Evolutionary conservation across 2,888 invertebrate species (phyloP).

Genomic region (Neoascia interrupta): DNA sequence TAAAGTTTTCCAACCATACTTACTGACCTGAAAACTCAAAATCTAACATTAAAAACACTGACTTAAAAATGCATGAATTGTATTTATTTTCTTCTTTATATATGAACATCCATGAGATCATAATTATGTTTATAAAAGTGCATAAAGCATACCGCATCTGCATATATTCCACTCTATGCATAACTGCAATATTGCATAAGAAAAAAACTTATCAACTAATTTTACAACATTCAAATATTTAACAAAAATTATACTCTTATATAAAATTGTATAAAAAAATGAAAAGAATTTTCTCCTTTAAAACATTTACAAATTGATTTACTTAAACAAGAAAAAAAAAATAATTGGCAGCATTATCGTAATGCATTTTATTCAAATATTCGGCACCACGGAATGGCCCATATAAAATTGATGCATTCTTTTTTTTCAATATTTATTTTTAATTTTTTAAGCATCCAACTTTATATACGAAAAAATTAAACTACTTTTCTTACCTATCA

Average conservation of each 20-base stretch:
- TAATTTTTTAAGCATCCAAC: slow-evolving; percentile 27
- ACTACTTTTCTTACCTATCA: slow-evolving; percentile 56
- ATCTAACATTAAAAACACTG: no score
- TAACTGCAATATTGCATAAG: slow-evolving; percentile 41
- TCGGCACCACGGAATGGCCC: slow-evolving; percentile 31
- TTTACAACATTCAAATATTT: slow-evolving; percentile 69
- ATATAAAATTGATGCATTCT: slow-evolving; percentile 28
- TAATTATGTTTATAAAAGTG: slow-evolving; percentile 72
- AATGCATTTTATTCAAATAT: slow-evolving; percentile 33
- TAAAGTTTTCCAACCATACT: no score
- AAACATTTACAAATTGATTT: slow-evolving; percentile 66
- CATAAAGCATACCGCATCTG: slow-evolving; percentile 54
- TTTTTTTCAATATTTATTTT: background rate
- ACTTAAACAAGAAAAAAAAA: slow-evolving; percentile 45
- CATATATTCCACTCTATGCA: slow-evolving; percentile 38
- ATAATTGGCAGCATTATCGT: slow-evolving; percentile 48
- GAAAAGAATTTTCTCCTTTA: slow-evolving; percentile 43
- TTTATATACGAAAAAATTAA: slow-evolving; percentile 47
- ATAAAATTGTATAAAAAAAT: slow-evolving; percentile 41
- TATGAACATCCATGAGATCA: slow-evolving; percentile 79
- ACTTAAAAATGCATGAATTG: slow-evolving; percentile 66
- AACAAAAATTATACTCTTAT: slow-evolving; percentile 65
- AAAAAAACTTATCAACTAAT: slow-evolving; percentile 51
- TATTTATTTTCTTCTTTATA: slow-evolving; percentile 73
- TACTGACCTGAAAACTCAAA: no score